Evolutionary conservation across 2,888 invertebrate genomes (phyloP).

Genomic region (Patella pellucida): DNA sequence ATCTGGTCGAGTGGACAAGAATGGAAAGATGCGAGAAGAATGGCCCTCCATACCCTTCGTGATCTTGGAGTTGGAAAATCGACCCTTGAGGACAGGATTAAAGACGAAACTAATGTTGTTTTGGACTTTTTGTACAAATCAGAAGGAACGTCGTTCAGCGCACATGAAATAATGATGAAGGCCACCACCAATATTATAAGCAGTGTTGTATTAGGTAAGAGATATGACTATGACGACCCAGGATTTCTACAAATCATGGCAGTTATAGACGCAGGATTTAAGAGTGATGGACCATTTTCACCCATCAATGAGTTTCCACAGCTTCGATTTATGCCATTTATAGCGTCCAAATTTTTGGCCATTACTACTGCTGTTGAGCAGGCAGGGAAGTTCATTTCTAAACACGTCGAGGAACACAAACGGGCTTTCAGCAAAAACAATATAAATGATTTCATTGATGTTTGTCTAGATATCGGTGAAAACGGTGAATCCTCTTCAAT

Average conservation of each 20-base stretch:
- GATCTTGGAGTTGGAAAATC: conserved; percentile 57
- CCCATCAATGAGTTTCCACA: conserved; percentile 54
- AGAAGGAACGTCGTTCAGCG: too few relatives aligned
- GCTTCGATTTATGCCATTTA: conserved; percentile 44
- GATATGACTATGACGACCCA: conserved; percentile 50
- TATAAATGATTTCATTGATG: conserved; percentile 41
- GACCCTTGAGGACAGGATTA: conserved; percentile 48
- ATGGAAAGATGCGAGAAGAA: conserved; percentile 50
- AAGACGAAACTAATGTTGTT: conserved; percentile 45
- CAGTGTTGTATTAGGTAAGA: conserved; percentile 53
- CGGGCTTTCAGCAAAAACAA: conserved; percentile 23
- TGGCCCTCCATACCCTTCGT: conserved; percentile 48
- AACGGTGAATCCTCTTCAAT: background rate
- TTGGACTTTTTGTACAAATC: conserved; percentile 12
- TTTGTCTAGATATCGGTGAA: conserved; percentile 28
- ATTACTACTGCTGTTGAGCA: background rate
- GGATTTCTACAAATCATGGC: conserved; percentile 46
- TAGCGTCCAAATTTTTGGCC: conserved; percentile 26
- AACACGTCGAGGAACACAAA: conserved; percentile 31
- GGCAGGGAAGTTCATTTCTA: background rate
- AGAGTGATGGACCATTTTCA: conserved; percentile 44
- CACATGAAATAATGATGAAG: conserved; percentile 37
- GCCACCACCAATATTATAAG: conserved; percentile 57
- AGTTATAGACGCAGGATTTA: conserved; percentile 46
- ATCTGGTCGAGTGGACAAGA: conserved; percentile 47